These are phyloP conservation scores for Pica pica DNA, from an alignment of 2,113 vertebrate species.

Conservation along the genomic window DNA sequence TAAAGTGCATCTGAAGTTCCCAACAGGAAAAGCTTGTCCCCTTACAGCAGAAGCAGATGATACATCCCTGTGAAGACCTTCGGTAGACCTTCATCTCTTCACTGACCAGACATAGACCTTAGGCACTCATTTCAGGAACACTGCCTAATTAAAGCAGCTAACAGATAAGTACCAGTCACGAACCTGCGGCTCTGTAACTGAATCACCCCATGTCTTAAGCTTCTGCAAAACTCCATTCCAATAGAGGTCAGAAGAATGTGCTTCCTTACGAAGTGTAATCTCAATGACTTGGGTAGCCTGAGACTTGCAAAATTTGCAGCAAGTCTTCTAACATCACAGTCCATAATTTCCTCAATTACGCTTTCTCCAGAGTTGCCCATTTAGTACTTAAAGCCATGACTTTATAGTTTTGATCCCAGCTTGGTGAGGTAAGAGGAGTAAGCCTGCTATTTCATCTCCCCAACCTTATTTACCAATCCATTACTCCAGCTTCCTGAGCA, in stretches of 20 bases:
- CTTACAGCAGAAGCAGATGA: background rate
- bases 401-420: background rate
- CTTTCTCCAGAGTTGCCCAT: background rate
- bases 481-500: background rate
- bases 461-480: background rate
- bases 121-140: background rate
- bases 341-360: background rate
- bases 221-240: background rate
- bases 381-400: background rate
- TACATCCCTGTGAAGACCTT: background rate
- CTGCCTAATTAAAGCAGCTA: background rate
- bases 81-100: background rate
- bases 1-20: background rate
- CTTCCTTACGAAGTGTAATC: background rate
- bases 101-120: background rate
- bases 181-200: background rate
- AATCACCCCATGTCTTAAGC: background rate
- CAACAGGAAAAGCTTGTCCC: background rate
- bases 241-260: background rate
- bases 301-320: background rate
- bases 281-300: background rate
- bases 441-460: background rate
- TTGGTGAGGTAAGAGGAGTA: background rate
- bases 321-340: background rate
- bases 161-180: background rate